A percentile compares a stretch with the other conserved stretches of the same genome.
Conservation (phyloP, 1,140 invertebrate species). For the Eulimnadia texana region DNA sequence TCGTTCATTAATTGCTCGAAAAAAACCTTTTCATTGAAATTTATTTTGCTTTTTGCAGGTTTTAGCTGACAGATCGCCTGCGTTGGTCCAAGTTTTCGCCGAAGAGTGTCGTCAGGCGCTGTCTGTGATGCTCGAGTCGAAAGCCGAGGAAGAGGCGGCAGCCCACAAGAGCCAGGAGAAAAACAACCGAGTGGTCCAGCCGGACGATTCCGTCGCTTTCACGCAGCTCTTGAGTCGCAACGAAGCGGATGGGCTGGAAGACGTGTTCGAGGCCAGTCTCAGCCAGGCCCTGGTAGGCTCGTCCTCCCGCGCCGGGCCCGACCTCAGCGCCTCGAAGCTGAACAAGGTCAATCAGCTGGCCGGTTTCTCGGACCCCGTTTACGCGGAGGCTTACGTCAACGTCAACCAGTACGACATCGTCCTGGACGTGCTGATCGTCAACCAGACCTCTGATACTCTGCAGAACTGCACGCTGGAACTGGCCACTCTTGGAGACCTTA, state of each 20-base stretch:
- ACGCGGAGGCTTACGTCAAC: constrained; percentile 96
- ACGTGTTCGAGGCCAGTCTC: constrained; percentile 90
- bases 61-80: constrained; percentile 50
- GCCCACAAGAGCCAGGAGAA: constrained; percentile 29
- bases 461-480: constrained; percentile 96
- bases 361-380: constrained; percentile 98
- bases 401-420: constrained; percentile 99
- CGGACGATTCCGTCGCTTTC: constrained; percentile 13
- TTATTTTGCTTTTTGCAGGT: constrained; percentile 37
- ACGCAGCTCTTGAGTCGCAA: constrained; percentile 46
- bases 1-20: too few relatives aligned
- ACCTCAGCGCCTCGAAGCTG: constrained; percentile 37
- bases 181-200: constrained; percentile 11
- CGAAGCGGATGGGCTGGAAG: constrained; percentile 46
- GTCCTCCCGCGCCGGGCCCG: constrained; percentile 34
- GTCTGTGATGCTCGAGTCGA: constrained; percentile 68
- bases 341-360: constrained; percentile 92
- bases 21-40: background rate
- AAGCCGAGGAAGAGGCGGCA: constrained; percentile 53
- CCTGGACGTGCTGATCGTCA: constrained; percentile 91
- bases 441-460: constrained; percentile 92
- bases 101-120: constrained; percentile 63
- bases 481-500: constrained; percentile 93
- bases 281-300: constrained; percentile 71
- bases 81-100: constrained; percentile 61